Conservation (phyloP, 2,113 vertebrate species). For the Thunnus thynnus region DNA sequence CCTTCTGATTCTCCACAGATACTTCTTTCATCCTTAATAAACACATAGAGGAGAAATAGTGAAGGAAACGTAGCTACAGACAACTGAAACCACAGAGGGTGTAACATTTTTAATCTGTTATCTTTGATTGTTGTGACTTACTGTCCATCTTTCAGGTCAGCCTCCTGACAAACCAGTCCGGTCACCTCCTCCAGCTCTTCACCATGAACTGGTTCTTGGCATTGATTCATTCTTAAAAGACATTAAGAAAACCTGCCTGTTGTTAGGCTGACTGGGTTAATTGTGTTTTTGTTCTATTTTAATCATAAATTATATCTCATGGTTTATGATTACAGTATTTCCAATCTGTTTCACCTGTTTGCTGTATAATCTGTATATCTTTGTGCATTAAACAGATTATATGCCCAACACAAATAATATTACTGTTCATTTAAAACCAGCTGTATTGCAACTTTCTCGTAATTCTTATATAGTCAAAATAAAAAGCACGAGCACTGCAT, state of each 20-base stretch:
- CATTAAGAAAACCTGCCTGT: background rate
- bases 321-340: too few relatives aligned
- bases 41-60: background rate
- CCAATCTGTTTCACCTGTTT: too few relatives aligned
- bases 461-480: background rate
- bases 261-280: background rate
- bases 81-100: background rate
- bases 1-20: constrained; percentile 78
- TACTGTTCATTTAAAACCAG: background rate
- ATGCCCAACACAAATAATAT: too few relatives aligned
- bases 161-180: constrained; percentile 84
- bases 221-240: constrained; percentile 43
- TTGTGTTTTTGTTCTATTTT: too few relatives aligned
- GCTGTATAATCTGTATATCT: too few relatives aligned
- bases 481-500: too few relatives aligned
- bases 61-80: background rate
- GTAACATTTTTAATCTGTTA: background rate
- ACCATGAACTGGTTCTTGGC: constrained; percentile 21
- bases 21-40: constrained; percentile 88
- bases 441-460: background rate
- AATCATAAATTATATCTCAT: too few relatives aligned
- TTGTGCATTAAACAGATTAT: too few relatives aligned
- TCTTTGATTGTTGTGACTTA: constrained; percentile 74
- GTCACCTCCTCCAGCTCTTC: constrained; percentile 72
- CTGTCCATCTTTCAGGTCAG: constrained; percentile 89